Evolutionary conservation across 2,888 invertebrate genomes (phyloP).

Genomic region (Cerastis rubricosa): DNA sequence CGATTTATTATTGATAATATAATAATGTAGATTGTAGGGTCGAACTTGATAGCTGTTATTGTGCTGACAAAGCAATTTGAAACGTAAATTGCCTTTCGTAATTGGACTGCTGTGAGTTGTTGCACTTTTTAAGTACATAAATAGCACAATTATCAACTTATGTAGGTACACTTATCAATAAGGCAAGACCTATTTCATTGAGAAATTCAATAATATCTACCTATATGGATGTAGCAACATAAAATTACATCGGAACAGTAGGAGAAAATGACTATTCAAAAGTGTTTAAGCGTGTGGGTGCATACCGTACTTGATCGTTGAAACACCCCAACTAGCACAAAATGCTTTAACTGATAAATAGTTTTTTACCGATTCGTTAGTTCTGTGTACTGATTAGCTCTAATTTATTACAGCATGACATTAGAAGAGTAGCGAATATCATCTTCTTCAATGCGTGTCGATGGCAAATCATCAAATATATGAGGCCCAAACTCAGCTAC

Average conservation of each 20-base stretch:
- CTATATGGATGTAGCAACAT: not conserved
- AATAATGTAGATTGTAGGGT: slow-evolving; percentile 29
- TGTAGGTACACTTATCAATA: not conserved
- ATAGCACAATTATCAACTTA: not conserved
- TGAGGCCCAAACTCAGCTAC: too few relatives aligned
- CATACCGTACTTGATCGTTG: not conserved
- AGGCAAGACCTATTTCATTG: not conserved
- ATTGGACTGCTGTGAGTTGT: slow-evolving; percentile 21
- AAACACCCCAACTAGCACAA: not conserved
- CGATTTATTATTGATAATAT: slow-evolving; percentile 56
- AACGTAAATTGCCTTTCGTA: slow-evolving; percentile 24
- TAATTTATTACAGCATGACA: too few relatives aligned
- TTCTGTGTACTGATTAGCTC: too few relatives aligned
- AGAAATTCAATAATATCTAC: not conserved
- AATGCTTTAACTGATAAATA: not conserved
- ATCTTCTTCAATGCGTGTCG: too few relatives aligned
- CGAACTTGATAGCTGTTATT: slow-evolving; percentile 24
- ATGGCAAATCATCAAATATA: too few relatives aligned
- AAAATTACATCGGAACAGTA: not conserved
- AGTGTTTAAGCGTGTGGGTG: not conserved
- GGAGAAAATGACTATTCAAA: not conserved
- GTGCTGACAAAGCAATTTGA: slow-evolving; percentile 54
- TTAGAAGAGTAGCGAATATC: too few relatives aligned
- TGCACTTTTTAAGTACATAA: slow-evolving; percentile 26
- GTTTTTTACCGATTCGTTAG: not conserved